Conservation (phyloP, 2,797 vertebrate species). For the Kryptopterus vitreolus region DNA sequence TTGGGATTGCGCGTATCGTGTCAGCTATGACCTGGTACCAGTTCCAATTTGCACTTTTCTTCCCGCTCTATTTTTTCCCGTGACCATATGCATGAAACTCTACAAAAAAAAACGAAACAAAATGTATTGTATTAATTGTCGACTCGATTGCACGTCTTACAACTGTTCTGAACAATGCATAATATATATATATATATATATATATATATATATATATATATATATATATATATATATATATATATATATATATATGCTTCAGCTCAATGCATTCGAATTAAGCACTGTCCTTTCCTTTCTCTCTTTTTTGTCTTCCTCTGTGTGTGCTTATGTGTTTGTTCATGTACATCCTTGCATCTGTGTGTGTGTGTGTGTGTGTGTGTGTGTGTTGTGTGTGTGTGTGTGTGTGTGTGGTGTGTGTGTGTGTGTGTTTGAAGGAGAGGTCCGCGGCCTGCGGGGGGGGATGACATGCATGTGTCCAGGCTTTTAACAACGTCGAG, state of each 20-base stretch:
- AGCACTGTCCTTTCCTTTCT: slow-evolving; percentile 39
- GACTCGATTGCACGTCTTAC: neutral
- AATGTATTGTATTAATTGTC: neutral
- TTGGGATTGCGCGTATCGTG: neutral
- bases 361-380: slow-evolving; percentile 33
- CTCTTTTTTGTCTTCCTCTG: slow-evolving; percentile 14
- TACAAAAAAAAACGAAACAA: too few relatives aligned
- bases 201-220: too few relatives aligned
- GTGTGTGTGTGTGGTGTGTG: slow-evolving; percentile 36
- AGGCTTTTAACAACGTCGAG: slow-evolving; percentile 74
- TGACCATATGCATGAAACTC: neutral
- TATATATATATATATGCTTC: too few relatives aligned
- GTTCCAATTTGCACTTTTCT: too few relatives aligned
- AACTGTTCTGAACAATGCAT: neutral
- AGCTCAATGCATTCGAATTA: slow-evolving; percentile 35
- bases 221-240: too few relatives aligned
- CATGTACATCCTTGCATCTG: too few relatives aligned
- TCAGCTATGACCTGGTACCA: neutral
- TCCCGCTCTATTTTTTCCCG: neutral
- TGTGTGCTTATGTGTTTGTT: slow-evolving; percentile 41
- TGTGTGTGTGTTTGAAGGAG: slow-evolving; percentile 55
- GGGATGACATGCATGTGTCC: slow-evolving; percentile 68
- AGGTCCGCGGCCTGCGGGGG: slow-evolving; percentile 58
- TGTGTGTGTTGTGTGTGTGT: slow-evolving; percentile 44
- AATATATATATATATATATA: too few relatives aligned